A percentile compares a stretch with the other conserved stretches of the same genome.
Evolutionary conservation across 1,140 invertebrate species (phyloP).

Genomic region (Dreissena polymorpha): DNA sequence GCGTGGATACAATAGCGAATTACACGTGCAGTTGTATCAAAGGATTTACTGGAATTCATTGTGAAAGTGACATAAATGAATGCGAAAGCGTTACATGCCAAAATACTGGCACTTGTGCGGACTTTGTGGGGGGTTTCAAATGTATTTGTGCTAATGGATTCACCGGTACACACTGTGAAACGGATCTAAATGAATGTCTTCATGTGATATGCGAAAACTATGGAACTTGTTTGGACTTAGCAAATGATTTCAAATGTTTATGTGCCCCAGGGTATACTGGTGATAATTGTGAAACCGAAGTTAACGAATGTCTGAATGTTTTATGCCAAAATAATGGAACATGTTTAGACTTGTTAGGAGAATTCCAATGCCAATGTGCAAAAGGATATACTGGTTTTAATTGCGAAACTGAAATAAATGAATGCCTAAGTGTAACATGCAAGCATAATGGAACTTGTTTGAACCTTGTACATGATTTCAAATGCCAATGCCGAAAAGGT

Average conservation of each 20-base stretch:
- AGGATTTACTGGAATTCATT: constrained; percentile 79
- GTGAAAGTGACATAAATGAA: constrained; percentile 75
- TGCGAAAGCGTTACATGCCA: constrained; percentile 5
- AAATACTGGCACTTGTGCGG: background rate
- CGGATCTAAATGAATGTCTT: constrained; percentile 85
- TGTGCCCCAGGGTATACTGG: constrained; percentile 41
- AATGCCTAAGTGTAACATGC: constrained; percentile 44
- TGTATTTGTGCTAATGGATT: constrained; percentile 86
- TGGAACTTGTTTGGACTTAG: constrained; percentile 56
- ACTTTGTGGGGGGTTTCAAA: constrained; percentile 75
- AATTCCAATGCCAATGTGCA: constrained; percentile 81
- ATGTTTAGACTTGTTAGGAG: constrained; percentile 8
- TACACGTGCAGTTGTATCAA: constrained; percentile 16
- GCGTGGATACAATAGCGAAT: constrained; percentile 3
- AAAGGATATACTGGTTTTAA: constrained; percentile 81
- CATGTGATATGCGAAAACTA: constrained; percentile 79
- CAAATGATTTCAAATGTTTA: constrained; percentile 48
- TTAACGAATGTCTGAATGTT: constrained; percentile 20
- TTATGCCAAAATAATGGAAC: background rate
- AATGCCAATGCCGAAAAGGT: constrained; percentile 33
- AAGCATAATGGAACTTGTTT: constrained; percentile 46
- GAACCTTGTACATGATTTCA: constrained; percentile 17
- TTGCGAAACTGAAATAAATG: constrained; percentile 23
- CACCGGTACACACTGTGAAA: constrained; percentile 95
- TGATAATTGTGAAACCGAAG: constrained; percentile 7